Evolutionary conservation across 2,797 vertebrate species (phyloP).

Genomic region (Artibeus jamaicensis): DNA sequence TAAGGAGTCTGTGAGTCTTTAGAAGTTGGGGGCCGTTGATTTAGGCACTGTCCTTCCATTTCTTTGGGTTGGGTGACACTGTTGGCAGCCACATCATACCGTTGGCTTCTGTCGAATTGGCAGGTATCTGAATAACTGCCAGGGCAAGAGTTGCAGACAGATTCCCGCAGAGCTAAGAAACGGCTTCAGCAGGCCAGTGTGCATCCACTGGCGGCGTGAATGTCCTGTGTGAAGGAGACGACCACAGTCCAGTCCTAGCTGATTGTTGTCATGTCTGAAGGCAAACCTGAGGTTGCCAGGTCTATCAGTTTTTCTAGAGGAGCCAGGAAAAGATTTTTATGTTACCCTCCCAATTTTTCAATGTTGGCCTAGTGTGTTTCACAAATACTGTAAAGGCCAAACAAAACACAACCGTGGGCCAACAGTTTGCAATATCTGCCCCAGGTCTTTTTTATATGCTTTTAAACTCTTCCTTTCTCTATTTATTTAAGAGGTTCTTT

Average conservation of each 20-base stretch:
- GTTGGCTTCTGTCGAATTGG: neutral
- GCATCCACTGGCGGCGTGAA: neutral
- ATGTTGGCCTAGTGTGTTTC: slow-evolving; percentile 37
- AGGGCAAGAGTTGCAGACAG: neutral
- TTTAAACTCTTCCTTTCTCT: slow-evolving; percentile 33
- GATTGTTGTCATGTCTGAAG: neutral
- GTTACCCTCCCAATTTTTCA: slow-evolving; percentile 24
- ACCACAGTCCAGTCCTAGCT: neutral
- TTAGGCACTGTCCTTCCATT: neutral
- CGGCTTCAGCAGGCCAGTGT: neutral
- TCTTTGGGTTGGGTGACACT: neutral
- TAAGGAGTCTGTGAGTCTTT: neutral
- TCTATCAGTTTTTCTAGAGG: slow-evolving; percentile 42
- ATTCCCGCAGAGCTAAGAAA: neutral
- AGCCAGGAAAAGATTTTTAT: slow-evolving; percentile 40
- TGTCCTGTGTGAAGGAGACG: neutral
- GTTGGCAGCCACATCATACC: neutral
- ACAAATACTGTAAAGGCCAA: slow-evolving; percentile 55
- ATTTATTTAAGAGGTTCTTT: slow-evolving; percentile 34
- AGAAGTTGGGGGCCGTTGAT: neutral
- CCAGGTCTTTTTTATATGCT: slow-evolving; percentile 34
- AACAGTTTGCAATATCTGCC: neutral
- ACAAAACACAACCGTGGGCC: slow-evolving; percentile 29
- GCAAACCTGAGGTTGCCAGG: neutral
- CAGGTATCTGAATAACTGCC: neutral